phyloP scores from a whole-genome alignment of 1,140 invertebrate species.

The Drosophila orosa region DNA sequence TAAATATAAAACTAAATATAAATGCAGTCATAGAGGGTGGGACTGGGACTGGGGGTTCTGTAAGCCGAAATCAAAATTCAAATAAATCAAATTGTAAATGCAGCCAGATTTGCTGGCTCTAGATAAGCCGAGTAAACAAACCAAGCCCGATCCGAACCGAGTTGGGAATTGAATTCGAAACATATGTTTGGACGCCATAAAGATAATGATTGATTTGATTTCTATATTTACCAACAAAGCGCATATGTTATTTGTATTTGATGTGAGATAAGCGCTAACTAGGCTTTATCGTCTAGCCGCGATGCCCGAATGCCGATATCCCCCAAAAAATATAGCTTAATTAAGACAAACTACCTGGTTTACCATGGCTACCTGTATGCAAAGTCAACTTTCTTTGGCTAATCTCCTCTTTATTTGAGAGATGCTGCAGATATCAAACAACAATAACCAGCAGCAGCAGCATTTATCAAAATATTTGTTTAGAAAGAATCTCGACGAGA shows the following conservation, averaged over 20 bases:
- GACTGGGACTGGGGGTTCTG: neutral
- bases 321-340: slow-evolving; percentile 56
- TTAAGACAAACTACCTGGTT: slow-evolving; percentile 50
- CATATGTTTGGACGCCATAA: slow-evolving; percentile 64
- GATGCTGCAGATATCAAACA: neutral
- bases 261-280: slow-evolving; percentile 75
- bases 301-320: slow-evolving; percentile 63
- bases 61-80: slow-evolving; percentile 42
- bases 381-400: slow-evolving; percentile 43
- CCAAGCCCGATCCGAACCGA: neutral
- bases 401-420: slow-evolving; percentile 35
- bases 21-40: slow-evolving; percentile 16
- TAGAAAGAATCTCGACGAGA: slow-evolving; percentile 13
- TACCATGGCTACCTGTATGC: slow-evolving; percentile 46
- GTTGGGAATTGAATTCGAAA: slow-evolving; percentile 46
- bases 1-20: slow-evolving; percentile 67
- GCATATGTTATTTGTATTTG: slow-evolving; percentile 70
- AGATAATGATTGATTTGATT: slow-evolving; percentile 79
- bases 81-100: slow-evolving; percentile 72
- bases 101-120: slow-evolving; percentile 42
- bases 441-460: slow-evolving; percentile 8
- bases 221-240: slow-evolving; percentile 16
- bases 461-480: slow-evolving; percentile 68
- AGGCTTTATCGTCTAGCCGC: slow-evolving; percentile 44
- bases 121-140: slow-evolving; percentile 47